Conservation (phyloP, 1,140 invertebrate species). For the Pseudomyrmex gracilis region DNA sequence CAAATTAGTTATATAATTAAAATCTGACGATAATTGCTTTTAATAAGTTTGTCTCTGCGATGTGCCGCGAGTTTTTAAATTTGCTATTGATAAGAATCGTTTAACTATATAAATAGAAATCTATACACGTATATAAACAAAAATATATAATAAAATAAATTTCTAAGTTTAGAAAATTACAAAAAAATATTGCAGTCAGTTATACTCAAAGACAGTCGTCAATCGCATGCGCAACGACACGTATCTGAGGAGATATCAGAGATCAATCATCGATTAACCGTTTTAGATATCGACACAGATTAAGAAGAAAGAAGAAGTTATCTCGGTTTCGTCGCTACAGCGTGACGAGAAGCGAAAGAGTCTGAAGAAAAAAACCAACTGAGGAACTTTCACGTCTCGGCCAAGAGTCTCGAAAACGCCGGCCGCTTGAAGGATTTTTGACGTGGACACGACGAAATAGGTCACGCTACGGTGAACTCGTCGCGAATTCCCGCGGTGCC, state of each 20-base stretch:
- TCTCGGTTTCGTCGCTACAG: not conserved
- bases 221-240: not conserved
- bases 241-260: not conserved
- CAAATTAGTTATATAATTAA: too few species aligned
- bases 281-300: conserved; percentile 11
- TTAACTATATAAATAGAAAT: too few species aligned
- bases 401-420: not conserved
- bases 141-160: too few species aligned
- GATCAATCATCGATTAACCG: not conserved
- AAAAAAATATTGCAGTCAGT: not conserved
- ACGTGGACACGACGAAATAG: conserved; percentile 35
- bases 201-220: not conserved
- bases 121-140: too few species aligned
- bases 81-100: too few species aligned
- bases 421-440: conserved; percentile 5
- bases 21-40: too few species aligned
- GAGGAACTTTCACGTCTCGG: conserved; percentile 24
- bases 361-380: not conserved
- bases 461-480: conserved; percentile 70
- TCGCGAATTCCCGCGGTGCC: conserved; percentile 57
- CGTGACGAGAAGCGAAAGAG: not conserved
- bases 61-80: too few species aligned
- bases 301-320: not conserved
- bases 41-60: too few species aligned
- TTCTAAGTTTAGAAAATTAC: too few species aligned